These are phyloP conservation scores for Myzus persicae DNA, from an alignment of 1,140 invertebrate genomes.

Conservation along the genomic window DNA sequence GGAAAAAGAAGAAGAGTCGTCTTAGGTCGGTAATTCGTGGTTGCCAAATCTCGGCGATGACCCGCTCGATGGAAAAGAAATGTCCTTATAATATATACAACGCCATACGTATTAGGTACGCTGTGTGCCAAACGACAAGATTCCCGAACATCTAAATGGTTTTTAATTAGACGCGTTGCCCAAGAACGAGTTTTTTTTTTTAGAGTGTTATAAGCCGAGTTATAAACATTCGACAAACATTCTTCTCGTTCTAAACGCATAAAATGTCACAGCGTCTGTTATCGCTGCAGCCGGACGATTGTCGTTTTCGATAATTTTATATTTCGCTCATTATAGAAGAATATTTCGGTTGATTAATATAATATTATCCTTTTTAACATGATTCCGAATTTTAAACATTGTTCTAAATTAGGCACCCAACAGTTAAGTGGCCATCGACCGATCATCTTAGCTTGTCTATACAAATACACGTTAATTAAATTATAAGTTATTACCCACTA, in stretches of 20 bases:
- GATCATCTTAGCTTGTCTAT: background rate
- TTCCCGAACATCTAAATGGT: slow-evolving; percentile 15
- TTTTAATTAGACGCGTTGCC: slow-evolving; percentile 1
- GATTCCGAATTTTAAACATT: background rate
- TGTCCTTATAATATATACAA: background rate
- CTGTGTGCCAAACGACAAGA: background rate
- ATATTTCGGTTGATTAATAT: background rate
- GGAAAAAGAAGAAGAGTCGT: background rate
- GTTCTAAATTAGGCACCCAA: background rate
- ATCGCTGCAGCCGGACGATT: background rate
- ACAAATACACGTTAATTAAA: background rate
- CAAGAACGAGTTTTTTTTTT: slow-evolving; percentile 8
- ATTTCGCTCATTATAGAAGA: background rate
- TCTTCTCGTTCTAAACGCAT: background rate
- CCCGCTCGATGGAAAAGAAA: background rate
- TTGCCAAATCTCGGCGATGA: background rate
- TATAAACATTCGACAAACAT: background rate
- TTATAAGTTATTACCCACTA: background rate
- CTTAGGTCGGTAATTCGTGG: background rate
- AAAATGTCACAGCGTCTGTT: background rate
- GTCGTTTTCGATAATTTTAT: background rate
- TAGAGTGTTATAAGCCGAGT: background rate
- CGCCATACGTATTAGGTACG: background rate
- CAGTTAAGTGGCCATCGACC: background rate
- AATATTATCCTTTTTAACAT: background rate